phyloP scores from a whole-genome alignment of 2,888 invertebrate genomes.

The Trachelus iudaicus region DNA sequence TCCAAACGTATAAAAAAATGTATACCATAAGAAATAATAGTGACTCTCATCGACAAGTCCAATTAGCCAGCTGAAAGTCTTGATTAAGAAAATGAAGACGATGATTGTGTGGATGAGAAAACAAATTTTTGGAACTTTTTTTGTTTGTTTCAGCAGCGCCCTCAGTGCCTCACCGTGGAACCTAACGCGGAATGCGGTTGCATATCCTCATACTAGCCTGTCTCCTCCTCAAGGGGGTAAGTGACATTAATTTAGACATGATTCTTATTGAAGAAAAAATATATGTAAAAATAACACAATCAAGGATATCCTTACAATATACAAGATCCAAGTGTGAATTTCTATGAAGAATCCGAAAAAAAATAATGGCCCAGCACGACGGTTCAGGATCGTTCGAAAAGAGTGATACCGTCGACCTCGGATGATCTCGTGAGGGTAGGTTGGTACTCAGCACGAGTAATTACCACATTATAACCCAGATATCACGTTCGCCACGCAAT shows the following conservation, averaged over 20 bases:
- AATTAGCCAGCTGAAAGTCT: too few species aligned
- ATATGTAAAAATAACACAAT: too few species aligned
- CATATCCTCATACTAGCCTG: conserved; percentile 65
- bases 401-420: background rate
- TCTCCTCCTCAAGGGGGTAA: conserved; percentile 68
- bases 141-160: conserved; percentile 35
- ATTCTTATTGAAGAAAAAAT: too few species aligned
- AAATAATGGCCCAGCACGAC: background rate
- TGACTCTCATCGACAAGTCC: too few species aligned
- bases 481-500: conserved; percentile 46
- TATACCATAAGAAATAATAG: too few species aligned
- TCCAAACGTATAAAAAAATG: too few species aligned
- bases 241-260: conserved; percentile 36
- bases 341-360: too few species aligned
- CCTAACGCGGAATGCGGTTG: conserved; percentile 66
- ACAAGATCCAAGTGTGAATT: too few species aligned
- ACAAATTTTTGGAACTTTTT: background rate
- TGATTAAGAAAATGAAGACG: too few species aligned
- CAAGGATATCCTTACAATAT: too few species aligned
- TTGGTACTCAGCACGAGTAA: conserved; percentile 44
- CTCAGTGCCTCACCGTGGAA: conserved; percentile 55
- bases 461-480: conserved; percentile 61
- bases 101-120: too few species aligned
- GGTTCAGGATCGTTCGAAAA: conserved; percentile 14
- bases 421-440: conserved; percentile 50